Evolutionary conservation across 2,888 invertebrate species (phyloP).

Genomic region (Oligia latruncula): DNA sequence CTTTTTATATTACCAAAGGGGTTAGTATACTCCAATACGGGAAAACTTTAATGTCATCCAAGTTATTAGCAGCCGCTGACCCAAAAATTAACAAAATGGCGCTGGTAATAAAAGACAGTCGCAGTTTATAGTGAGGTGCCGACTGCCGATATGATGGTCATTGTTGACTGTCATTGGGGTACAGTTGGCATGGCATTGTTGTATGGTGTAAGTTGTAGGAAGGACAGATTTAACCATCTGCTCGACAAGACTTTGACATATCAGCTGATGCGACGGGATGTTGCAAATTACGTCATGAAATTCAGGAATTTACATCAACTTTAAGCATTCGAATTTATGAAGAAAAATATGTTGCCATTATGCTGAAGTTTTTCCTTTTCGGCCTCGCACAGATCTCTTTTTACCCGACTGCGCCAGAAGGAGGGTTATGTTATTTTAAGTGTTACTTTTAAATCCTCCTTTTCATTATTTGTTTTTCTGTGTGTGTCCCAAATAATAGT

Average conservation of each 20-base stretch:
- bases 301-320: not conserved
- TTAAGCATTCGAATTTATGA: not conserved
- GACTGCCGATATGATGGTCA: not conserved
- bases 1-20: not conserved
- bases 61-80: slow-evolving; percentile 44
- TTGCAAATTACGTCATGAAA: not conserved
- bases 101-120: slow-evolving; percentile 35
- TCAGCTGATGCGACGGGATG: too few relatives aligned
- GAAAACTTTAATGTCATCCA: slow-evolving; percentile 11
- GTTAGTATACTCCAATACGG: not conserved
- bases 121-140: slow-evolving; percentile 16
- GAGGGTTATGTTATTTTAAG: too few relatives aligned
- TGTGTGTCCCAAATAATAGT: not conserved
- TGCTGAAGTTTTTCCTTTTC: not conserved
- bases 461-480: not conserved
- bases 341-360: not conserved
- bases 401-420: too few relatives aligned
- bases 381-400: not conserved
- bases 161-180: slow-evolving; percentile 26
- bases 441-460: not conserved
- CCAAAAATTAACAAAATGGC: slow-evolving; percentile 32
- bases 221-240: not conserved
- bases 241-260: not conserved
- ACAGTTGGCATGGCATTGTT: slow-evolving; percentile 45
- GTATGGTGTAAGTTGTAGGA: slow-evolving; percentile 28